Evolutionary conservation across 2,113 vertebrate species (phyloP).

Genomic region (Xenopus tropicalis): UCB_Xtro_10.0 CM004443.2:154742501-154743000

Average conservation of each 20-base stretch:
- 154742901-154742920: slow-evolving; percentile 54
- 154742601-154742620: too few relatives aligned
- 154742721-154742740: slow-evolving; percentile 56
- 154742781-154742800: slow-evolving; percentile 48
- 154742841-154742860: slow-evolving; percentile 52
- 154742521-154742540: too few relatives aligned
- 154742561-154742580: too few relatives aligned
- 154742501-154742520: too few relatives aligned
- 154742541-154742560: too few relatives aligned
- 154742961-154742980: too few relatives aligned
- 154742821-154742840: slow-evolving; percentile 55
- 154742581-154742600: too few relatives aligned
- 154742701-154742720: slow-evolving; percentile 14
- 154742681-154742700: slow-evolving; percentile 52
- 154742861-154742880: slow-evolving; percentile 54
- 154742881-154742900: slow-evolving; percentile 59
- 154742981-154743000: too few relatives aligned
- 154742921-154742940: not conserved
- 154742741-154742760: slow-evolving; percentile 34
- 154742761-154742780: slow-evolving; percentile 51
- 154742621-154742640: too few relatives aligned
- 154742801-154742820: slow-evolving; percentile 55
- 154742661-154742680: too few relatives aligned
- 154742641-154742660: too few relatives aligned
- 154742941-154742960: too few relatives aligned